Conservation (phyloP, 2,797 vertebrate genomes). For the Agapornis canus region DNA sequence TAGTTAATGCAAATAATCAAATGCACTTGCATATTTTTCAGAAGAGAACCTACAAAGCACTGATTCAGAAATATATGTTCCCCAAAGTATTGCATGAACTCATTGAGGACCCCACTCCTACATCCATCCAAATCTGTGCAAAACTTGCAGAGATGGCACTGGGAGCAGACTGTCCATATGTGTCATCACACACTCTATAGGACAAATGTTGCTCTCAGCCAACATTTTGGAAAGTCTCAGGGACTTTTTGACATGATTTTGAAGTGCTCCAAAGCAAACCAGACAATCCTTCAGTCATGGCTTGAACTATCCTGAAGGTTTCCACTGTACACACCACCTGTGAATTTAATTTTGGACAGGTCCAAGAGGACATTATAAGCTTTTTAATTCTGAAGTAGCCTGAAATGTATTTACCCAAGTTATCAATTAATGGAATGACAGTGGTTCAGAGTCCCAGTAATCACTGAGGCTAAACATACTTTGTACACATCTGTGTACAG, state of each 20-base stretch:
- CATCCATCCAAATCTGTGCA: accelerated
- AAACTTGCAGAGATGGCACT: background rate
- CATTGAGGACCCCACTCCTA: background rate
- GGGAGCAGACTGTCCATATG: background rate
- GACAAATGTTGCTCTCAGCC: background rate
- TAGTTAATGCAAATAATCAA: background rate
- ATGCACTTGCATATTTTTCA: background rate
- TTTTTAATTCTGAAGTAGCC: background rate
- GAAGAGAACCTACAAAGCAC: background rate
- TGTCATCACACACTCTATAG: background rate
- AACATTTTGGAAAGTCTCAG: background rate
- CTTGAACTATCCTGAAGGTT: background rate
- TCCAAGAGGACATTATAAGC: background rate
- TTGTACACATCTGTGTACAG: background rate
- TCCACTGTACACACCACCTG: background rate
- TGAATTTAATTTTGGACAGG: background rate
- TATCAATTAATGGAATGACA: constrained; percentile 66
- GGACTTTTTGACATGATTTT: background rate
- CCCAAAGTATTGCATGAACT: background rate
- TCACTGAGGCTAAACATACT: constrained; percentile 25
- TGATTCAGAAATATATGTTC: background rate
- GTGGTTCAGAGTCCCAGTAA: constrained; percentile 56
- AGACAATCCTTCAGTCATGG: background rate
- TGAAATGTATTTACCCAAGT: constrained; percentile 31
- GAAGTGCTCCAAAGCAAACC: background rate